Conservation (phyloP, 1,140 invertebrate species). For the Propsilocerus akamusi region DNA sequence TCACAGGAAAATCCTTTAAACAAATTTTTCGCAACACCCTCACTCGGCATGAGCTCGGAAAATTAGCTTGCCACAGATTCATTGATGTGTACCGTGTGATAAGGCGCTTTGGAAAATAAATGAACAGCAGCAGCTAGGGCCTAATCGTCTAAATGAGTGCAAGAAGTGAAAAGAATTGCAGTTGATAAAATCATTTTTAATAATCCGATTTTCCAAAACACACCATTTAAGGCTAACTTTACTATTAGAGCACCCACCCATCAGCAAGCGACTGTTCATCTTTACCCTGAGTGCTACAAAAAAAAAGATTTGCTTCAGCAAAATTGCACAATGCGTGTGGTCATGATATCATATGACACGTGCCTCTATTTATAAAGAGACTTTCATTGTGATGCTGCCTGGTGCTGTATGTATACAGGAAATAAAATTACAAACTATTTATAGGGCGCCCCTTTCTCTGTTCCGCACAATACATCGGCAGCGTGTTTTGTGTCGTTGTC, state of each 20-base stretch:
- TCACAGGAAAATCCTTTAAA: neutral
- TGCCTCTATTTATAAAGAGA: neutral
- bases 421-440: constrained; percentile 4
- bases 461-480: neutral
- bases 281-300: neutral
- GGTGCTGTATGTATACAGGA: neutral
- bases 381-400: neutral
- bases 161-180: neutral
- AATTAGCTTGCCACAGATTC: neutral
- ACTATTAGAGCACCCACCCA: neutral
- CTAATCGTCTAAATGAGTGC: constrained; percentile 1
- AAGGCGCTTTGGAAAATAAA: neutral
- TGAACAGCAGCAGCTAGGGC: neutral
- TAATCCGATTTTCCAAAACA: constrained; percentile 4
- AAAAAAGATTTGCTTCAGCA: neutral
- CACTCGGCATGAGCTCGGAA: neutral
- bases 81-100: neutral
- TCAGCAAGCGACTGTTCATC: neutral
- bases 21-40: neutral
- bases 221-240: too few relatives aligned
- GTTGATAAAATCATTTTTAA: constrained; percentile 1
- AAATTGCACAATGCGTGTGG: neutral
- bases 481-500: too few relatives aligned
- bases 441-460: neutral
- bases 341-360: constrained; percentile 1